Base-by-base conservation (phyloP, 2,797 vertebrate genomes). In the Enoplosus armatus region DNA sequence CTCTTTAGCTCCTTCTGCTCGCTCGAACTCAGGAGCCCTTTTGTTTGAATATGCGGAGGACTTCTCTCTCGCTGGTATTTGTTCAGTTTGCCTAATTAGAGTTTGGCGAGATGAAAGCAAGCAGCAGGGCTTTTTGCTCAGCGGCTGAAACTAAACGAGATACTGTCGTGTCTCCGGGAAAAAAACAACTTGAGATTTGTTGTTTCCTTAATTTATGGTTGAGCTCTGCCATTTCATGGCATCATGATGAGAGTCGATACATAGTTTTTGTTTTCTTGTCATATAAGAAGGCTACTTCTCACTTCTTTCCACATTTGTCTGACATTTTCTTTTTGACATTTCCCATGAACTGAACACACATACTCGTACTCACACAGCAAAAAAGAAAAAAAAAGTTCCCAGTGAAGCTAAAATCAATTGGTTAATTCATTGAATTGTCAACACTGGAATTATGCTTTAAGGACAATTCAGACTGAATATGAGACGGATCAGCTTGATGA, bases 21-120 rank as follows among this genome's bases (percentile, higher is more conserved):
- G 62, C 73, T 88, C 82, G 37, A 87, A 89, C 85, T 90, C 64
- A 70, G 87, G 76, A 88, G 83, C 85, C 80, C 60, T 71, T 89
- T 92, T 89, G 86, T 91, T 91, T 93, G 89, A 91, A 87, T 90
- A 92, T 89, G 84, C 85, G 88, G 78, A 89, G 79, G 85, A 89
- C 70, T 91, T 82, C 63, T 83, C 45, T 83, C 84, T 85, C 47
- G 22, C 74, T 84, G 83, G 59, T 90, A 76, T 92, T 91, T 90
- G 85, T 82, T 91, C 82, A 83, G 80, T 88, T 90, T 72, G 77
- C 72, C 78, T 89, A 92, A 93, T 92, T 92, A 89, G 88, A 85
- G 70, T 88, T 91, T 80, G 86, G 87, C 56, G 60, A 87, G 88
- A 92, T 91, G 86, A 93, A 89, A 86, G 87, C 82, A 74, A 89